A percentile compares a stretch with the other conserved stretches of the same genome.
These are phyloP conservation scores for Epicauta chinensis DNA, from an alignment of 1,140 invertebrate species.

Conservation along the genomic window DNA sequence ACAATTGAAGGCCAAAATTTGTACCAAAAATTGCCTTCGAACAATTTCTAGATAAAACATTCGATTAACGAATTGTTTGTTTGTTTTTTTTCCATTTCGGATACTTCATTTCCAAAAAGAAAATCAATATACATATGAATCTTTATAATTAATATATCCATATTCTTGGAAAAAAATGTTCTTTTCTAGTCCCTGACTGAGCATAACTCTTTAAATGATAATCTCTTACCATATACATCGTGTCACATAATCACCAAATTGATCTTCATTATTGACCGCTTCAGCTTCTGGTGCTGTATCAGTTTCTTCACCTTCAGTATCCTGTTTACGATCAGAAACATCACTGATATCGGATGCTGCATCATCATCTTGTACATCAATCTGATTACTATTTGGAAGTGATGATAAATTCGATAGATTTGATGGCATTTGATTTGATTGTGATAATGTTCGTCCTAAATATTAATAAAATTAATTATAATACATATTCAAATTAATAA, in stretches of 20 bases:
- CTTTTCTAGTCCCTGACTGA: too few relatives aligned
- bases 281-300: constrained; percentile 82
- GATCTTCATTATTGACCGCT: constrained; percentile 46
- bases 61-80: too few relatives aligned
- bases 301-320: constrained; percentile 75
- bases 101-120: too few relatives aligned
- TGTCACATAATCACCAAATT: constrained; percentile 77
- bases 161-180: too few relatives aligned
- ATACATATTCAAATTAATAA: too few relatives aligned
- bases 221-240: constrained; percentile 82
- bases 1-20: too few relatives aligned
- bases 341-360: constrained; percentile 61
- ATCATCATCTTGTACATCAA: constrained; percentile 49
- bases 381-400: constrained; percentile 16
- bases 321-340: constrained; percentile 47
- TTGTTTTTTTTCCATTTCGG: too few relatives aligned
- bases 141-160: too few relatives aligned
- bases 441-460: constrained; percentile 23
- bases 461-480: constrained; percentile 3
- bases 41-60: too few relatives aligned
- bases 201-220: too few relatives aligned
- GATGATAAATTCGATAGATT: constrained; percentile 23
- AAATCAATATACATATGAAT: too few relatives aligned
- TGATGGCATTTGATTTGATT: constrained; percentile 20
- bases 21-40: too few relatives aligned